These are phyloP conservation scores for Perognathus longimembris DNA, from an alignment of 2,113 vertebrate genomes.

Conservation along the genomic window DNA sequence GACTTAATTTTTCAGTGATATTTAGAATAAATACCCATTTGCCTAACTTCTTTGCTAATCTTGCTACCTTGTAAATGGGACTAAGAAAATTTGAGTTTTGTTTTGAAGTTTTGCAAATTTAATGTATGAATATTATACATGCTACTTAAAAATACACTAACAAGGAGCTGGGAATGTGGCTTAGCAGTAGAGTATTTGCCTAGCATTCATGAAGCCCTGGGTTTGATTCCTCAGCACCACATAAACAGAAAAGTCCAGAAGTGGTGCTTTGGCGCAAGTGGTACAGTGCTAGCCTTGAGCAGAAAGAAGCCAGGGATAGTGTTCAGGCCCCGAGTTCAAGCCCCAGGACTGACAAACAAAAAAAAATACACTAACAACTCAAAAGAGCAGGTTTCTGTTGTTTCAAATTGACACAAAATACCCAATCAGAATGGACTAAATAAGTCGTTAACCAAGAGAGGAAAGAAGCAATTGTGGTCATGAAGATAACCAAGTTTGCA, in stretches of 20 bases:
- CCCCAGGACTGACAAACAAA: too few species aligned
- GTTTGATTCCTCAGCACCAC: too few species aligned
- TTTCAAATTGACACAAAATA: conserved; percentile 40
- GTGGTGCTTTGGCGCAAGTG: too few species aligned
- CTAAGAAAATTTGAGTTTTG: not conserved
- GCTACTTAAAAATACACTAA: conserved; percentile 20
- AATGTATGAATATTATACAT: conserved; percentile 26
- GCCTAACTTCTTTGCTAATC: conserved; percentile 12
- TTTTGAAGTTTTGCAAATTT: conserved; percentile 40
- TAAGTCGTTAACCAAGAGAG: conserved; percentile 19
- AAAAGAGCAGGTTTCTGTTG: conserved; percentile 24
- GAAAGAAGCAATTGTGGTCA: conserved; percentile 34
- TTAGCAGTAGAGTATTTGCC: too few species aligned
- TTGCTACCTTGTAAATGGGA: conserved; percentile 23
- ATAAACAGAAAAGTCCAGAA: too few species aligned
- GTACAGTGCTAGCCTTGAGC: too few species aligned
- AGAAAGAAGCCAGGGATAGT: too few species aligned
- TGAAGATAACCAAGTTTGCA: not conserved
- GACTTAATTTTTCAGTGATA: conserved; percentile 25
- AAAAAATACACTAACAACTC: conserved; percentile 9
- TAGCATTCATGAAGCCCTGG: too few species aligned
- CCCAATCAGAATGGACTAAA: not conserved
- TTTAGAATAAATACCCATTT: conserved; percentile 31
- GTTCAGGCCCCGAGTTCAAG: too few species aligned
- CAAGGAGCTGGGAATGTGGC: too few species aligned